These are phyloP conservation scores for Phyllostomus hastatus DNA, from an alignment of 2,113 vertebrate species.

Conservation along the genomic window DNA sequence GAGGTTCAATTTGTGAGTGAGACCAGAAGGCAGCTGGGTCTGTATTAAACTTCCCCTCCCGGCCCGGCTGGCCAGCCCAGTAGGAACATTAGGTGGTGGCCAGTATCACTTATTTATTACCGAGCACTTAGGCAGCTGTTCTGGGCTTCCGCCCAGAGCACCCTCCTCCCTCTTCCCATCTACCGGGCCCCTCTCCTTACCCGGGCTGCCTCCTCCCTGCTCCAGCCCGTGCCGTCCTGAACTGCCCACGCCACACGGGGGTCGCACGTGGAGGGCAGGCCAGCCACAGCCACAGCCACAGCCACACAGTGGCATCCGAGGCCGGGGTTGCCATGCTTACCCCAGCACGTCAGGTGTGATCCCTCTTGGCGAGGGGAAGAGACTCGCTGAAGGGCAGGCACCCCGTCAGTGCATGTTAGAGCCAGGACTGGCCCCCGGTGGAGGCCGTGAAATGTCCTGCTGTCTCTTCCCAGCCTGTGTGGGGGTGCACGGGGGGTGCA, in stretches of 20 bases:
- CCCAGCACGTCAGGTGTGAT: background rate
- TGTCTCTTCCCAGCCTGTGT: background rate
- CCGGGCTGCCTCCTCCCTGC: background rate
- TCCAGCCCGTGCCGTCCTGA: background rate
- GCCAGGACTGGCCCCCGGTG: background rate
- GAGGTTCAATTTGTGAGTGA: background rate
- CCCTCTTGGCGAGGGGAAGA: background rate
- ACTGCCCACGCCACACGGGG: background rate
- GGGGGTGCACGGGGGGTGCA: background rate
- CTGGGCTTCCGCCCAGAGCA: slow-evolving; percentile 21
- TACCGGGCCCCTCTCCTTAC: background rate
- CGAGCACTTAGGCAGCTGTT: slow-evolving; percentile 55
- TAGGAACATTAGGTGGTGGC: slow-evolving; percentile 45
- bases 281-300: background rate
- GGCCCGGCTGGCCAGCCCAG: background rate
- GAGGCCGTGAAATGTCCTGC: background rate
- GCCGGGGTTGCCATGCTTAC: background rate
- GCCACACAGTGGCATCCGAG: accelerated
- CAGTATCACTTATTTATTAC: slow-evolving; percentile 60
- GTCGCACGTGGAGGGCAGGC: no score
- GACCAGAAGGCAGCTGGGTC: background rate
- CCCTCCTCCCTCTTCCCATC: background rate
- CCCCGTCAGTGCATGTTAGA: background rate
- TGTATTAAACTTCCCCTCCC: background rate
- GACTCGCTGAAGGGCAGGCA: background rate